These are phyloP conservation scores for Macheiramphus alcinus DNA, from an alignment of 2,113 vertebrate genomes.

Conservation along the genomic window DNA sequence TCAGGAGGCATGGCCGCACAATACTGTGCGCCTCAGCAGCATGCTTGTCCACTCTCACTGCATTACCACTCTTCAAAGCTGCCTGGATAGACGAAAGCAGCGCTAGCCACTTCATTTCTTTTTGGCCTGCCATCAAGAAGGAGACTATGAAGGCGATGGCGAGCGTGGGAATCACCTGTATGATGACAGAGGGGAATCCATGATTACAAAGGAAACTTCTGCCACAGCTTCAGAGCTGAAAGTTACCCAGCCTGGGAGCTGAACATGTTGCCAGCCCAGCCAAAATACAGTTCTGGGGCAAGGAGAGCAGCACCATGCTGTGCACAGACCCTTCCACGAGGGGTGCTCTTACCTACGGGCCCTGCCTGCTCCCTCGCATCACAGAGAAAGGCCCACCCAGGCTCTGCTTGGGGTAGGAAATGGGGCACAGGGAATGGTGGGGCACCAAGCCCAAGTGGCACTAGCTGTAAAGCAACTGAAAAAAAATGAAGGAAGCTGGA, in stretches of 20 bases:
- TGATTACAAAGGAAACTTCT: neutral
- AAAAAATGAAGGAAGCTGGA: neutral
- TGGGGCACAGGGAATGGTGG: fast-evolving
- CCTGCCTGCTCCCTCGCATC: neutral
- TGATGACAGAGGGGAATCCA: neutral
- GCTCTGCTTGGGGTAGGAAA: neutral
- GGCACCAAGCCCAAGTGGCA: neutral
- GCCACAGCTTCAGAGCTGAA: neutral
- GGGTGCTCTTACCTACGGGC: neutral
- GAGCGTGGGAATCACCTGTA: neutral
- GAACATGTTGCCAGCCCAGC: fast-evolving
- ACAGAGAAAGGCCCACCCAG: neutral
- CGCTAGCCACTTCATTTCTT: neutral
- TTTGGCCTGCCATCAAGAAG: neutral
- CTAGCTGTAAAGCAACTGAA: neutral
- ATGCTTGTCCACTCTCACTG: neutral
- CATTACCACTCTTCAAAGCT: neutral
- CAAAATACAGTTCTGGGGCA: neutral
- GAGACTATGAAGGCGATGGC: neutral
- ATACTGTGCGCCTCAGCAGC: neutral
- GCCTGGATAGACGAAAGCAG: neutral
- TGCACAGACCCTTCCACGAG: neutral
- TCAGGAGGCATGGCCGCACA: fast-evolving
- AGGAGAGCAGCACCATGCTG: neutral
- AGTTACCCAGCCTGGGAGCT: neutral